phyloP scores from a whole-genome alignment of 2,888 invertebrate genomes.

The Microctonus hyperodae region DNA sequence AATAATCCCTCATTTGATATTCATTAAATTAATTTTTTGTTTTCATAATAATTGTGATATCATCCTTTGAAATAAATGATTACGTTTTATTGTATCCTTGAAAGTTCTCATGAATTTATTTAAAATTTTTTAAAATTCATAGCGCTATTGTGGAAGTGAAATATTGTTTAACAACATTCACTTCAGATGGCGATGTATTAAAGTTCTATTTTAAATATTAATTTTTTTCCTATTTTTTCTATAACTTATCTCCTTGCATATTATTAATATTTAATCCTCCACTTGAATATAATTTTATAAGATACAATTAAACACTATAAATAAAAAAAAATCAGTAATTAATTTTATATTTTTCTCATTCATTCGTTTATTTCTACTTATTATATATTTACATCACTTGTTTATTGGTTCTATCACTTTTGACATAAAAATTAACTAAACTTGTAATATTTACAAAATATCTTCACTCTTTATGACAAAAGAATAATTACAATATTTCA shows the following conservation, averaged over 20 bases:
- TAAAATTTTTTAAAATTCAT: background rate
- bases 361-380: constrained; percentile 48
- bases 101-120: too few relatives aligned
- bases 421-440: constrained; percentile 44
- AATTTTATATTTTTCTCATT: constrained; percentile 42
- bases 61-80: background rate
- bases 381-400: constrained; percentile 47
- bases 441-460: constrained; percentile 46
- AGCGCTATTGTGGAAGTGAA: background rate
- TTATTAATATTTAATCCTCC: too few relatives aligned
- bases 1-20: constrained; percentile 35
- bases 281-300: too few relatives aligned
- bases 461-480: constrained; percentile 22
- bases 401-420: constrained; percentile 44
- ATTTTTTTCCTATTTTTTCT: too few relatives aligned
- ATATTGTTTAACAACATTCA: background rate
- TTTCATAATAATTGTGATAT: background rate
- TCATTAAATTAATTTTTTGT: background rate
- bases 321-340: background rate
- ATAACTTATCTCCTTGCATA: too few relatives aligned
- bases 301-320: background rate
- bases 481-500: background rate
- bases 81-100: background rate
- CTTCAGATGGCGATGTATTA: background rate
- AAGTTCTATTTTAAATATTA: background rate